A percentile compares a stretch with the other conserved stretches of the same genome.
Evolutionary conservation across 2,797 vertebrate genomes (phyloP).

Genomic region (Catamblyrhynchus diadema): DNA sequence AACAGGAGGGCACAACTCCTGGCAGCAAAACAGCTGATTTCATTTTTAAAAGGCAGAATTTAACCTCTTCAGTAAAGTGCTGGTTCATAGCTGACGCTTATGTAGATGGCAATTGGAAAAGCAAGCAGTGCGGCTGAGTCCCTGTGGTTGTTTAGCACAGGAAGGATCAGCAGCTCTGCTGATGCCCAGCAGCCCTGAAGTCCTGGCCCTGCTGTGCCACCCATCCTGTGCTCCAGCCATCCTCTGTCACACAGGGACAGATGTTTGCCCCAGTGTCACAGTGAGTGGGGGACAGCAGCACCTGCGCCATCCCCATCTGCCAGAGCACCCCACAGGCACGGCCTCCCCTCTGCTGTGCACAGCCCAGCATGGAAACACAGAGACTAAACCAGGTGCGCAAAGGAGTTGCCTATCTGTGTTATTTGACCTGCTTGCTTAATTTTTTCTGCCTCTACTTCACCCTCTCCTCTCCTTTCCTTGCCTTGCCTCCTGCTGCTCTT

Average conservation of each 20-base stretch:
- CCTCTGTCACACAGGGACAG: background rate
- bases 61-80: constrained; percentile 41
- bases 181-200: background rate
- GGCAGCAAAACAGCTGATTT: constrained; percentile 3
- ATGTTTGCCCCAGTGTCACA: background rate
- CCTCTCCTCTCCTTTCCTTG: background rate
- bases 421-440: background rate
- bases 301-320: background rate
- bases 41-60: constrained; percentile 23
- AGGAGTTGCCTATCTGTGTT: background rate
- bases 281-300: rapidly evolving
- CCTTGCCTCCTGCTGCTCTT: background rate
- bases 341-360: background rate
- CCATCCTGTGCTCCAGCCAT: rapidly evolving
- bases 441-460: background rate
- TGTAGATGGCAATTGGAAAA: background rate
- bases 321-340: rapidly evolving
- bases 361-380: background rate
- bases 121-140: background rate
- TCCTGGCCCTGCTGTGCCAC: background rate
- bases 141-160: background rate
- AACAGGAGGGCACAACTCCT: background rate
- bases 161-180: background rate
- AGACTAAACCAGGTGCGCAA: background rate
- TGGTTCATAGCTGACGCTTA: background rate